phyloP scores from a whole-genome alignment of 2,113 vertebrate species.

The Epinephelus moara region DNA sequence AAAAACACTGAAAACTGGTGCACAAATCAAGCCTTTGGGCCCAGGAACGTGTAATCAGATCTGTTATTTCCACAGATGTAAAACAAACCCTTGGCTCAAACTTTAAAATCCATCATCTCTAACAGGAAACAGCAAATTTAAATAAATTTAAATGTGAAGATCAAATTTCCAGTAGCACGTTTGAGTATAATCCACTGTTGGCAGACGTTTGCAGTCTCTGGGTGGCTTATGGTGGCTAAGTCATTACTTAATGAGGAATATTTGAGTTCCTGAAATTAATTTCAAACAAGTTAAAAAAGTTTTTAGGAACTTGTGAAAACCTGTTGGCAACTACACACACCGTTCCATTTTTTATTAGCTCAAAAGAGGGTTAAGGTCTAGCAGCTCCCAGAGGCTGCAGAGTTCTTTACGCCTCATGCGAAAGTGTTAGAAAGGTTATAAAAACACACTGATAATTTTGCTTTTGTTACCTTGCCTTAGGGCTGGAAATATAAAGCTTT shows the following conservation, averaged over 20 bases:
- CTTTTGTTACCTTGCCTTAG: constrained; percentile 9
- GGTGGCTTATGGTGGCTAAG: background rate
- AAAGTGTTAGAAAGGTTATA: constrained; percentile 12
- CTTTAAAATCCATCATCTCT: background rate
- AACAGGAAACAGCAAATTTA: background rate
- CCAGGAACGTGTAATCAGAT: background rate
- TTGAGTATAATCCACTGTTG: background rate
- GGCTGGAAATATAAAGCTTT: background rate
- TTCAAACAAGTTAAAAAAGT: background rate
- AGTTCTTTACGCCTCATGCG: background rate
- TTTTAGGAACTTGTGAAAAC: constrained; percentile 8
- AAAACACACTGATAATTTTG: constrained; percentile 18
- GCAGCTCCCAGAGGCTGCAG: constrained; percentile 14
- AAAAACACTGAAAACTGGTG: background rate
- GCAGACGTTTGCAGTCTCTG: background rate
- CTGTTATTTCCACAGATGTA: background rate
- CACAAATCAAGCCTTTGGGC: background rate
- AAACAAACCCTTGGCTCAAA: constrained; percentile 1
- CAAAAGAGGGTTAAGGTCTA: constrained; percentile 4
- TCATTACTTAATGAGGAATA: background rate
- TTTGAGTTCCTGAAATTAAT: background rate
- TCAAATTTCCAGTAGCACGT: background rate
- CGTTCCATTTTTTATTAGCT: constrained; percentile 17
- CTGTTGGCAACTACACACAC: constrained; percentile 1
- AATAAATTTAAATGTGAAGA: background rate